Evolutionary conservation across 1,140 invertebrate species (phyloP), one percentile per base, ranked within the genome.

Genomic region (Lethocerus indicus): DNA sequence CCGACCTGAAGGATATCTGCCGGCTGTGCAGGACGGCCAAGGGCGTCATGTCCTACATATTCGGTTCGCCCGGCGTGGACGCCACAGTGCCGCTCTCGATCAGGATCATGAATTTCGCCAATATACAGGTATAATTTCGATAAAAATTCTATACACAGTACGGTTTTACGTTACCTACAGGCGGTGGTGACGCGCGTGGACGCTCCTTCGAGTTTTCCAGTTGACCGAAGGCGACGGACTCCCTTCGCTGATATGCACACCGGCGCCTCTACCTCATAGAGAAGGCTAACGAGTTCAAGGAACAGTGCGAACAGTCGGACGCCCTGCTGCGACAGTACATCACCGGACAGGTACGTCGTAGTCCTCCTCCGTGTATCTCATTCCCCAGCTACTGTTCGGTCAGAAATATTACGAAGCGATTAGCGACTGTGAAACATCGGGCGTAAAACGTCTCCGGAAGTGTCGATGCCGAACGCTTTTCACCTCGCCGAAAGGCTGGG

Each of bases 231-330:
- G 54, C 3, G 64, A 65, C 53, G 59, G 60, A 14, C 50, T 65
- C 12, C 62, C 64, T 41, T 39, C 51, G 13, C 49, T 56, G 20
- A 61, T 65, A 28, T 65, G 64, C 46, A n/a, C 53, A 58, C 40
- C 14, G 43, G 6, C 64, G 64, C 54, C 50, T 60, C 27, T 53
- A 47, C 26, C 58, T 56, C 44, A 49, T 64, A 3, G 56, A 61
- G 16, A 49, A 49, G 35, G 60, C 59, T 41, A 60, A 60, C 52
- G 55, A 57, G 45, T 65, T 65, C 43, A 63, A 62, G 56, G 32
- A 53, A 39, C 56, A 58, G 40, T 63, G 62, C 53, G 56, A 61
- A 51, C 48, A 53, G 29, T 55, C 59, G 3, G 57, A 62, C 28
- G 25, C 29, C 3, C 54, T 58, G 40, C 53, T 63, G 7, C 52